Base-by-base conservation (phyloP, 2,113 vertebrate genomes). In the Prolemur simus region DNA sequence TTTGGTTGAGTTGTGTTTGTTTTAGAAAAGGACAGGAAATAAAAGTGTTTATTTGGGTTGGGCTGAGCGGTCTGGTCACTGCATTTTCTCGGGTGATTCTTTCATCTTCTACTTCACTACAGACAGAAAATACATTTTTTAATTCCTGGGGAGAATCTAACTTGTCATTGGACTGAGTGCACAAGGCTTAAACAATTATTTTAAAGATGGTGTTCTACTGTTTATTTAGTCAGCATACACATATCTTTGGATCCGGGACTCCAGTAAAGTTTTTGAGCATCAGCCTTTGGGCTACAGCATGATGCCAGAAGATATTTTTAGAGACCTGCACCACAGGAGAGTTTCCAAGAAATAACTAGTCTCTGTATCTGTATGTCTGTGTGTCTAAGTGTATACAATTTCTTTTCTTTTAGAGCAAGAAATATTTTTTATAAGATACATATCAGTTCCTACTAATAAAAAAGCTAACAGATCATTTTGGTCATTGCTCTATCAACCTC, bases 21-120 rank as follows among this genome's bases (percentile, higher is more conserved):
- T 98, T 98, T 32, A 97, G 94, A 96, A 97, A 89, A 98, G 29
- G 42, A 91, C 89, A 97, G 77, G 96, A 98, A 98, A 97, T 95
- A 82, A 88, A 94, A 97, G 14, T 87, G 78, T 98, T 97, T 98
- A 92, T 97, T 97, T 97, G 87, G 80, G 71, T 68, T 94, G 37
- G 18, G 86, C 39, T 64, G 42, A 89, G n/a, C 45, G 20, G 23
- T 29, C 83, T 0, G 1, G 29, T 21, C 89, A 91, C 49, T 73
- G 49, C 58, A 60, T 97, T 97, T 98, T 87, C 0, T 0, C 86
- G 54, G 73, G 23, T 17, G 64, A 89, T 78, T 29, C 21, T 97
- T 98, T 98, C 20, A 74, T 95, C 98, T 97, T 94, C 37, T 95
- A 56, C 56, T 98, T 98, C 76, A 58, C 73, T 94, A 97, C 89